A percentile compares a stretch with the other conserved stretches of the same genome.
phyloP scores from a whole-genome alignment of 2,888 invertebrate species.

The Escarpia spicata region DNA sequence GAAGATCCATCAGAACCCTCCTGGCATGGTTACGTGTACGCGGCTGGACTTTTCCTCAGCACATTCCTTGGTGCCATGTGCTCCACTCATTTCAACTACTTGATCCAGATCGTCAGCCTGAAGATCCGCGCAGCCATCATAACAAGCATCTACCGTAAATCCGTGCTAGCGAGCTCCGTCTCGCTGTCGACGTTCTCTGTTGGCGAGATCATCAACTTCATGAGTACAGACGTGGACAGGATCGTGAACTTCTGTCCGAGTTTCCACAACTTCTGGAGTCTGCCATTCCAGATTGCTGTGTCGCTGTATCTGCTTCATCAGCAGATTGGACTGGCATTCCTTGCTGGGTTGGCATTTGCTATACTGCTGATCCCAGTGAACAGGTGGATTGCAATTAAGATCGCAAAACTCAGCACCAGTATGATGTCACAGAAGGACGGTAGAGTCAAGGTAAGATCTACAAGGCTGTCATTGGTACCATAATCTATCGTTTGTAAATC shows the following conservation, averaged over 20 bases:
- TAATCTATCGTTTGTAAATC: too few species aligned
- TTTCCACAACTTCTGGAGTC: constrained; percentile 96
- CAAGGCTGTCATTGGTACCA: background rate
- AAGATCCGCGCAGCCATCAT: constrained; percentile 89
- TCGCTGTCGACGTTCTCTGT: constrained; percentile 66
- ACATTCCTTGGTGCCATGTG: constrained; percentile 81
- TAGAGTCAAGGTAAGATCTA: constrained; percentile 75
- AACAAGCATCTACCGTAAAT: constrained; percentile 82
- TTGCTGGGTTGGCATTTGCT: constrained; percentile 89
- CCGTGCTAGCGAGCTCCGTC: constrained; percentile 68
- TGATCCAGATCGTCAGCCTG: constrained; percentile 61
- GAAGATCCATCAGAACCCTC: constrained; percentile 76
- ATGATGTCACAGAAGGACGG: constrained; percentile 92
- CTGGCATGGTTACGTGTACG: constrained; percentile 67
- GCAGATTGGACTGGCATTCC: constrained; percentile 84
- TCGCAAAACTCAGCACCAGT: constrained; percentile 83
- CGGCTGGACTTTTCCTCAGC: constrained; percentile 74
- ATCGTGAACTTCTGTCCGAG: constrained; percentile 95
- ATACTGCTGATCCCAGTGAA: constrained; percentile 91
- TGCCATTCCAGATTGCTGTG: constrained; percentile 79
- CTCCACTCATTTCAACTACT: constrained; percentile 87
- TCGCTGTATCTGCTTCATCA: constrained; percentile 54
- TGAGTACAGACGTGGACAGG: constrained; percentile 95
- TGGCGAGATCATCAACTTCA: constrained; percentile 94
- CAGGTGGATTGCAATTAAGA: constrained; percentile 81